Conservation (phyloP, 2,888 invertebrate species). For the Ornithoptera alexandrae region DNA sequence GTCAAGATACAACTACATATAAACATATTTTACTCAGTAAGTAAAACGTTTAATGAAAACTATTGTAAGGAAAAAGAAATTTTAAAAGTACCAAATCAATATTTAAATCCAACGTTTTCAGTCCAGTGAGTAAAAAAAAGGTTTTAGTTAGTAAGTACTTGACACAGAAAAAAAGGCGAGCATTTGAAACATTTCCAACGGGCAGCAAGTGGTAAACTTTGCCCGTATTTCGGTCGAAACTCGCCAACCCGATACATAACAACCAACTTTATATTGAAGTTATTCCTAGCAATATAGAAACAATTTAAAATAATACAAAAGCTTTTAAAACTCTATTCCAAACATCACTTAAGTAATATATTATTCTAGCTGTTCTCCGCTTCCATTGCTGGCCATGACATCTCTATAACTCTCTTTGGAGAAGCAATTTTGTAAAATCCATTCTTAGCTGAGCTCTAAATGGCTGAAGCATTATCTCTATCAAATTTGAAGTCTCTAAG, state of each 20-base stretch:
- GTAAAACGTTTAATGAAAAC: neutral
- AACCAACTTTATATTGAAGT: conserved; percentile 8
- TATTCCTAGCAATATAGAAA: neutral
- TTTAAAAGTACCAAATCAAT: neutral
- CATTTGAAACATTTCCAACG: conserved; percentile 20
- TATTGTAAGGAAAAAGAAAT: neutral
- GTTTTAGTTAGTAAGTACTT: conserved; percentile 13
- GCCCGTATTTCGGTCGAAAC: conserved; percentile 15
- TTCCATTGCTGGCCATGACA: too few species aligned
- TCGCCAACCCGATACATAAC: conserved; percentile 3
- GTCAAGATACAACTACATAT: neutral
- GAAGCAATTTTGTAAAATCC: too few species aligned
- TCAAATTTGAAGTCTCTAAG: too few species aligned
- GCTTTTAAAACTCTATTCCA: neutral
- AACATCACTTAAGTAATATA: neutral
- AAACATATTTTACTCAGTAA: neutral
- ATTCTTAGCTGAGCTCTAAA: too few species aligned
- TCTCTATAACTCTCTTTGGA: too few species aligned
- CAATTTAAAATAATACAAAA: too few species aligned
- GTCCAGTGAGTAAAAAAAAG: neutral
- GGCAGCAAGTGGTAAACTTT: conserved; percentile 18
- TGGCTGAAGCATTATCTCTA: too few species aligned
- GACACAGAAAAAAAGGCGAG: conserved; percentile 19
- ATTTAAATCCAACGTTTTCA: conserved; percentile 2
- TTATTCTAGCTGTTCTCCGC: too few species aligned